Evolutionary conservation across 1,140 invertebrate species (phyloP).

Genomic region (Trichomalopsis sarcophagae): DNA sequence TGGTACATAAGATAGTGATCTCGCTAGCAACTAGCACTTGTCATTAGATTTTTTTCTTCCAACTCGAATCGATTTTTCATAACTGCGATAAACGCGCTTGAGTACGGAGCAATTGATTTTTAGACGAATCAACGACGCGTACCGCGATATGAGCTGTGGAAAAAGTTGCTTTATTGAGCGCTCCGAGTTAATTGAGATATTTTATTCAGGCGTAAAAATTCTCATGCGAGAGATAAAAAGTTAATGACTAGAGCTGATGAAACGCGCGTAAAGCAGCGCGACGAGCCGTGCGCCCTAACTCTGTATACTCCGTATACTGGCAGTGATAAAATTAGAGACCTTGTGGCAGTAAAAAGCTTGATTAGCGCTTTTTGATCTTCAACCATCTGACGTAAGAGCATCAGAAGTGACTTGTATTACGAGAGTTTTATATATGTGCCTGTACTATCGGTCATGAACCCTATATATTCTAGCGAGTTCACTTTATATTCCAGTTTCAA

Average conservation of each 20-base stretch:
- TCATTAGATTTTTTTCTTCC: conserved; percentile 18
- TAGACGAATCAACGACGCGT: neutral
- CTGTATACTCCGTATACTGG: neutral
- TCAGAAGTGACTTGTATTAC: neutral
- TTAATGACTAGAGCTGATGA: neutral
- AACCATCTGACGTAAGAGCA: neutral
- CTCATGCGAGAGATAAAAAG: neutral
- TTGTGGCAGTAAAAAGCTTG: conserved; percentile 13
- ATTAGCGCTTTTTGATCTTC: conserved; percentile 9
- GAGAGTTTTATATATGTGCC: no score
- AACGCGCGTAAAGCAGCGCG: neutral
- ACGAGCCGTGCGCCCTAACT: neutral
- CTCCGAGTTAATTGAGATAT: neutral
- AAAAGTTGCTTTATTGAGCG: neutral
- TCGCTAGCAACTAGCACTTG: neutral
- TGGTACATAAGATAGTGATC: no score
- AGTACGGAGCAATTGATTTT: neutral
- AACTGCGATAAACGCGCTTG: neutral
- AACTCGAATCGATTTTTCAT: neutral
- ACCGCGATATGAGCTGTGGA: neutral
- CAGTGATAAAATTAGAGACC: neutral
- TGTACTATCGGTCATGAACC: no score
- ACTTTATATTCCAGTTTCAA: neutral
- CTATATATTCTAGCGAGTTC: no score
- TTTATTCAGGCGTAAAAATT: neutral